Percentiles rank a stretch among this genome's conserved stretches.
These are phyloP conservation scores for Ennomos erosarius DNA, from an alignment of 2,888 invertebrate genomes.

Conservation along the genomic window DNA sequence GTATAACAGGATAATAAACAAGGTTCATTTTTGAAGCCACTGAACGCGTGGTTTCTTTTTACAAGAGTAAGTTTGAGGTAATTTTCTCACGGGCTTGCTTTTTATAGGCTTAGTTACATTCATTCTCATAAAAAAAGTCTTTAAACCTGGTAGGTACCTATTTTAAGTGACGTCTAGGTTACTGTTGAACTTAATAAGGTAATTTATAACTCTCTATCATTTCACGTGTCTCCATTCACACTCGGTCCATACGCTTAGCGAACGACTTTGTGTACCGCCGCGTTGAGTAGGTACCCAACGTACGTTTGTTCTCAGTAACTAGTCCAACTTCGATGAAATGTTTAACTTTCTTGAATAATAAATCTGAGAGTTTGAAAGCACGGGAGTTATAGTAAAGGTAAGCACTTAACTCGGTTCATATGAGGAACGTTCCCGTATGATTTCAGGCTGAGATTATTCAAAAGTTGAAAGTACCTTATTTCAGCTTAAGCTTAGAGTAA, in stretches of 20 bases:
- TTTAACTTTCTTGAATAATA: constrained; percentile 37
- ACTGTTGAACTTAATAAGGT: constrained; percentile 26
- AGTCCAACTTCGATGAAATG: constrained; percentile 33
- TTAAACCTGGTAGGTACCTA: constrained; percentile 11
- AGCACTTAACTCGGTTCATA: constrained; percentile 15
- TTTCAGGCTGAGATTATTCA: constrained; percentile 41
- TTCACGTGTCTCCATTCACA: constrained; percentile 17
- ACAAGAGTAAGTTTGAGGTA: neutral
- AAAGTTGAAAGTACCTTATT: constrained; percentile 31
- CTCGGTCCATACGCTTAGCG: constrained; percentile 14
- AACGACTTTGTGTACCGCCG: constrained; percentile 22
- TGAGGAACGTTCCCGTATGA: constrained; percentile 37
- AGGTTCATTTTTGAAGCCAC: constrained; percentile 17
- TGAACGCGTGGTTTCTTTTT: constrained; percentile 12
- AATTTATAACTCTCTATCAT: constrained; percentile 27
- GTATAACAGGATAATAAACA: constrained; percentile 29
- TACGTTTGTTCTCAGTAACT: too few species aligned
- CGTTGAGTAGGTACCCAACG: constrained; percentile 15
- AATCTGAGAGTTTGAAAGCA: constrained; percentile 34
- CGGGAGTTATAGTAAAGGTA: constrained; percentile 23
- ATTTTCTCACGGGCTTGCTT: too few species aligned
- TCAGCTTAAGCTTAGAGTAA: constrained; percentile 13
- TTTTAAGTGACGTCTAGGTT: constrained; percentile 28
- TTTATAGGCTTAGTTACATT: too few species aligned
- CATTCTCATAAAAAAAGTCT: too few species aligned